Percentiles rank a stretch among this genome's conserved stretches.
Evolutionary conservation across 2,797 vertebrate species (phyloP).

Genomic region (Microcaecilia unicolor): DNA sequence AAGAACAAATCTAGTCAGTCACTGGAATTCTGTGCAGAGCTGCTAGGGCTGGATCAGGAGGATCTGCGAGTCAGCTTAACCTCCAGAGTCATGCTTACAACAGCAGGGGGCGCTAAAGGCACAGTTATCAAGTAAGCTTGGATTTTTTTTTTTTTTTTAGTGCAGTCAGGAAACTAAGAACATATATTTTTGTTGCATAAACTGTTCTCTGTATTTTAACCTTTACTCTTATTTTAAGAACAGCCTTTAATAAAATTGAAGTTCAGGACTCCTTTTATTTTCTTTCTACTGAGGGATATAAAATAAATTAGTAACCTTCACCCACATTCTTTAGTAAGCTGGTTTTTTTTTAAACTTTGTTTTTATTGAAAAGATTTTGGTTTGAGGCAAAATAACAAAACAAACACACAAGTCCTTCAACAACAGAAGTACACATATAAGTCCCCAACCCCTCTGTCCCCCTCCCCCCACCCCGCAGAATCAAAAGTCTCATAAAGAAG

Average conservation of each 20-base stretch:
- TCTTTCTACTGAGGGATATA: neutral
- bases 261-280: neutral
- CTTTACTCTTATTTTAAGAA: constrained; percentile 1
- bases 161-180: neutral
- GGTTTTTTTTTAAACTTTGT: too few species aligned
- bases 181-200: neutral
- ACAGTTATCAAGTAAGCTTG: constrained; percentile 87
- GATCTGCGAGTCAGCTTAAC: constrained; percentile 87
- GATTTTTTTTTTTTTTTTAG: neutral
- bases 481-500: too few species aligned
- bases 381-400: too few species aligned
- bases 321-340: too few species aligned
- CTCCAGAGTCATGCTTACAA: constrained; percentile 85
- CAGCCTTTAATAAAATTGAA: neutral
- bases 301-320: too few species aligned
- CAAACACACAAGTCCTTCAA: too few species aligned
- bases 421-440: too few species aligned
- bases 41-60: constrained; percentile 82
- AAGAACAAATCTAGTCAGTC: constrained; percentile 68
- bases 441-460: too few species aligned
- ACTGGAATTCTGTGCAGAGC: constrained; percentile 73
- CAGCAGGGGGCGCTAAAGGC: constrained; percentile 92
- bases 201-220: neutral
- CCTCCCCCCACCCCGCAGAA: too few species aligned
- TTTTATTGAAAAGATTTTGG: too few species aligned